phyloP scores from a whole-genome alignment of 2,113 vertebrate species.

The Chiloscyllium plagiosum region DNA sequence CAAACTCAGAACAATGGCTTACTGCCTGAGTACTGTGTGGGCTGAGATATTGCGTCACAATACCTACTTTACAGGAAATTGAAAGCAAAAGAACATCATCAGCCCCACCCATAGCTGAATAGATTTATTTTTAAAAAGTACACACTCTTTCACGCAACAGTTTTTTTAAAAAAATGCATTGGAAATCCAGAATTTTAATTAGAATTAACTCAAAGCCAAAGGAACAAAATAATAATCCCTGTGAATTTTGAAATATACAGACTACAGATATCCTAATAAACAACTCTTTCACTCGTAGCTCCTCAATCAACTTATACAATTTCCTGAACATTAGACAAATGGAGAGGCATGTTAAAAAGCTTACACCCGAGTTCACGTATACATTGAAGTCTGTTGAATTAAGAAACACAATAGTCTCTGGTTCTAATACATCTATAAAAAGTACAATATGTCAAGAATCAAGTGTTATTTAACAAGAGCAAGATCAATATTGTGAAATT shows the following conservation, averaged over 20 bases:
- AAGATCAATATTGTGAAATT: neutral
- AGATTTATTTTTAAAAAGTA: neutral
- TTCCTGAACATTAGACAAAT: neutral
- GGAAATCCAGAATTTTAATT: neutral
- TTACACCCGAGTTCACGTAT: neutral
- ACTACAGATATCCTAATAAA: neutral
- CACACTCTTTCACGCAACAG: neutral
- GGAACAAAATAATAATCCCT: neutral
- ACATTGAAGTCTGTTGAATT: neutral
- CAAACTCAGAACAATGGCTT: neutral
- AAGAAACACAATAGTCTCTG: neutral
- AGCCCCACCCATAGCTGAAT: neutral
- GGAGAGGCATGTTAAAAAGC: neutral
- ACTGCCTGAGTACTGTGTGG: neutral
- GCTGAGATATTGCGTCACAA: neutral
- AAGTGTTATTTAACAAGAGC: neutral
- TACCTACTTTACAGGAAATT: neutral
- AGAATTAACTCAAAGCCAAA: neutral
- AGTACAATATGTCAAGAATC: neutral
- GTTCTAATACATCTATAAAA: neutral
- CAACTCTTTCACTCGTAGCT: neutral
- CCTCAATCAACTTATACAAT: neutral
- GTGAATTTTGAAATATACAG: neutral
- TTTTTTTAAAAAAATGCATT: neutral
- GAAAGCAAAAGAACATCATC: neutral